phyloP scores from a whole-genome alignment of 2,888 invertebrate genomes.

The Aleiodes leptofemur region DNA sequence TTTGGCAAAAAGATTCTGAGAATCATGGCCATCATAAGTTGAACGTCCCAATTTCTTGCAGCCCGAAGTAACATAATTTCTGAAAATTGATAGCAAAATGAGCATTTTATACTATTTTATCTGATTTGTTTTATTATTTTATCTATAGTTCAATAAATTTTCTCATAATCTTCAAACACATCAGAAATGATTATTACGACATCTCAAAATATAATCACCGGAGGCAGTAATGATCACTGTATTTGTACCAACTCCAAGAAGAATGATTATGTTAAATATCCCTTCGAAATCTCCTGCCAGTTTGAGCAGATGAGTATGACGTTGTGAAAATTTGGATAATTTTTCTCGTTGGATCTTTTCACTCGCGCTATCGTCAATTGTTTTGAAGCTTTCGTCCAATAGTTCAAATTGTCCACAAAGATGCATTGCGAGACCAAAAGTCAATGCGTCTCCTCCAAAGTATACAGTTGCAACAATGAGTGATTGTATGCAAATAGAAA shows the following conservation, averaged over 20 bases:
- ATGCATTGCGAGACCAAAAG: conserved; percentile 48
- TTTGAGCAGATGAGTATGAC: conserved; percentile 46
- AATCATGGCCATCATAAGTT: conserved; percentile 18
- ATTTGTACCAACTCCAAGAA: conserved; percentile 46
- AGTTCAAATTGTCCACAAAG: conserved; percentile 48
- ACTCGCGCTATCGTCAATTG: neutral
- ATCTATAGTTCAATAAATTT: too few species aligned
- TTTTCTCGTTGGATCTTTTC: neutral
- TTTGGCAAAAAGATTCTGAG: conserved; percentile 34
- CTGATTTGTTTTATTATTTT: too few species aligned
- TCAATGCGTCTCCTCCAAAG: conserved; percentile 42
- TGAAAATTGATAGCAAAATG: too few species aligned
- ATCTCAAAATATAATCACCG: too few species aligned
- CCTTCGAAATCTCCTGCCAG: conserved; percentile 49
- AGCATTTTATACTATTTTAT: too few species aligned
- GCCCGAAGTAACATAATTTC: neutral
- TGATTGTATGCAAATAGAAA: neutral
- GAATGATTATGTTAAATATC: conserved; percentile 50
- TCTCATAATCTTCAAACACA: too few species aligned
- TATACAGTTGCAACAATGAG: neutral
- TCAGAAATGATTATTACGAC: too few species aligned
- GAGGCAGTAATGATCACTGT: conserved; percentile 51
- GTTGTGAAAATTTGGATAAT: conserved; percentile 26
- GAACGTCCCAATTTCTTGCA: neutral
- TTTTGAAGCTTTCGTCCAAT: conserved; percentile 31